Conservation (phyloP, 2,113 vertebrate species). For the Myodes glareolus region DNA sequence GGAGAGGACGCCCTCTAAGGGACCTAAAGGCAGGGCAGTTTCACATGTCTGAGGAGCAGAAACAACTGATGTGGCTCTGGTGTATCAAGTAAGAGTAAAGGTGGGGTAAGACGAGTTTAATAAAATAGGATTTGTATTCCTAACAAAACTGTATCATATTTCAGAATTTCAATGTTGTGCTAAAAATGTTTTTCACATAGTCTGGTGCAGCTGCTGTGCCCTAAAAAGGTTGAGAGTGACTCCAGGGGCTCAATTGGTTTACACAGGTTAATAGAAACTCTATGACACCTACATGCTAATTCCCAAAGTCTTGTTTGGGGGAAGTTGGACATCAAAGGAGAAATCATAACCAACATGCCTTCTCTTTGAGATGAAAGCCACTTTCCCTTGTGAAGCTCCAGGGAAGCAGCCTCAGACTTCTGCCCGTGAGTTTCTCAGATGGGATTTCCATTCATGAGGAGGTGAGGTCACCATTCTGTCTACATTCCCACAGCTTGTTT, state of each 20-base stretch:
- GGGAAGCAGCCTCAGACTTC: conserved; percentile 7
- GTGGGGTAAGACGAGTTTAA: not conserved
- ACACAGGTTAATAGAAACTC: conserved; percentile 59
- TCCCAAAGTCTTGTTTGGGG: conserved; percentile 60
- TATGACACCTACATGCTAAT: conserved; percentile 62
- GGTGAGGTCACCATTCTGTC: not conserved
- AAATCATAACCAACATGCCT: conserved; percentile 66
- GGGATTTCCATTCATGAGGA: not conserved
- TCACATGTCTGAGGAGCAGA: not conserved
- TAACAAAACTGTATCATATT: conserved; percentile 8
- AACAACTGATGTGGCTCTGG: not conserved
- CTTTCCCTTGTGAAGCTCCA: conserved; percentile 35
- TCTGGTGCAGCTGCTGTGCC: conserved; percentile 22
- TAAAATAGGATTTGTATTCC: not conserved
- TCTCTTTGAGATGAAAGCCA: conserved; percentile 50
- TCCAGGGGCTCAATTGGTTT: conserved; percentile 1
- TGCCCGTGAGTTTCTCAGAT: not conserved
- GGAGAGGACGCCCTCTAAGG: not conserved
- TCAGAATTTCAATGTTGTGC: conserved; percentile 21
- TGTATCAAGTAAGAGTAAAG: not conserved
- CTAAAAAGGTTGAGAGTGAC: conserved; percentile 45
- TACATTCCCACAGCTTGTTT: not conserved
- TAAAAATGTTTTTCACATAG: not conserved
- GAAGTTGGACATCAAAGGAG: conserved; percentile 69
- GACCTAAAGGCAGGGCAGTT: not conserved